Conservation (phyloP, 2,797 vertebrate species). For the Epinephelus malabaricus region DNA sequence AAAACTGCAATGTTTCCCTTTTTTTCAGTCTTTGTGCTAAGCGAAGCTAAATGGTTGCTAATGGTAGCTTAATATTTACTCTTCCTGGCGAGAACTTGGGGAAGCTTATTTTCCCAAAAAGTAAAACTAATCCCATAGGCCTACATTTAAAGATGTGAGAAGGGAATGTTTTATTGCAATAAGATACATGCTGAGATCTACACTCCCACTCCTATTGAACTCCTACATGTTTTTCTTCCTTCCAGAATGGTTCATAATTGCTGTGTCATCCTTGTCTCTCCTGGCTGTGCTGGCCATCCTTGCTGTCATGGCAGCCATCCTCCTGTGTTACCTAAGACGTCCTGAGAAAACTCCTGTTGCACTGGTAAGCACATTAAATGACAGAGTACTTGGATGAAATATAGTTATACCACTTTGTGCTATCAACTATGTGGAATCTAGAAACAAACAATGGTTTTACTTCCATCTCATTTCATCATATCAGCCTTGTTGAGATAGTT, state of each 20-base stretch:
- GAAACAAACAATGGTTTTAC: not conserved
- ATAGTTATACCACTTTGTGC: not conserved
- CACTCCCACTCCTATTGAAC: not conserved
- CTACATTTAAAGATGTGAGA: not conserved
- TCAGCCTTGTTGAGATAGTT: not conserved
- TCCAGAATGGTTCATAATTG: constrained; percentile 72
- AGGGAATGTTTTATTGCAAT: not conserved
- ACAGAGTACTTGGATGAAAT: not conserved
- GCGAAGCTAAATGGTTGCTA: not conserved
- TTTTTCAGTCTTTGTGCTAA: not conserved
- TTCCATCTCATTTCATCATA: not conserved
- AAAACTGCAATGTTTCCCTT: not conserved
- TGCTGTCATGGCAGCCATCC: constrained; percentile 14
- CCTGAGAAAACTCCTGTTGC: constrained; percentile 80
- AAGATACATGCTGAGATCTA: not conserved
- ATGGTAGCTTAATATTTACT: not conserved
- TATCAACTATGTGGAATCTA: not conserved
- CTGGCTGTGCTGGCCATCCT: constrained; percentile 45
- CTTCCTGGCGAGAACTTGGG: not conserved
- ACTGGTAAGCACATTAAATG: constrained; percentile 75
- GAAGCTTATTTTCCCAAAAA: not conserved
- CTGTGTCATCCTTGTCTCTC: constrained; percentile 47
- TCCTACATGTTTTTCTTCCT: constrained; percentile 19
- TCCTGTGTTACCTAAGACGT: constrained; percentile 75
- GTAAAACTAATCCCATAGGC: not conserved